These are phyloP conservation scores for Dryoscopus gambensis DNA, from an alignment of 2,113 vertebrate genomes.

Conservation along the genomic window DNA sequence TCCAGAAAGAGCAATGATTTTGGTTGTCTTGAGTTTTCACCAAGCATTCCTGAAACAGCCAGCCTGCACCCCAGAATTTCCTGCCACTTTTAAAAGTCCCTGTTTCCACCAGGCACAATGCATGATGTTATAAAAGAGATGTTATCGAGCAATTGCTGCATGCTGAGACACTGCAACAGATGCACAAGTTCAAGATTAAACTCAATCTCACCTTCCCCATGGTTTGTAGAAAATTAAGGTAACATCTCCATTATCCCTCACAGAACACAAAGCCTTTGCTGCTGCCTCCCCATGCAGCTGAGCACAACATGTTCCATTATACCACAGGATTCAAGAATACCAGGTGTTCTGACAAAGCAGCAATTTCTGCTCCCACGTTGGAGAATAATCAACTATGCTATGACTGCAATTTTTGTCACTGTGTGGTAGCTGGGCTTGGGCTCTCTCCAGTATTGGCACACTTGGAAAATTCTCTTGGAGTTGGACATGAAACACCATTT, in stretches of 20 bases:
- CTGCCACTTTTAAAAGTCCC: not conserved
- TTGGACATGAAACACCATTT: not conserved
- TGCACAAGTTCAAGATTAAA: not conserved
- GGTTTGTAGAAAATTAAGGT: not conserved
- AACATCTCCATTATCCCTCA: not conserved
- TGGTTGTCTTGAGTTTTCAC: not conserved
- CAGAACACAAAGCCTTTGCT: not conserved
- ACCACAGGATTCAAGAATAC: not conserved
- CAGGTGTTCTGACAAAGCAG: not conserved
- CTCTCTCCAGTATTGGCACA: not conserved
- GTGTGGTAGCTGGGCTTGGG: not conserved
- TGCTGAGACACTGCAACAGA: not conserved
- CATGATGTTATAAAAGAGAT: not conserved
- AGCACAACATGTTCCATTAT: not conserved
- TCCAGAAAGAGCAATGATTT: not conserved
- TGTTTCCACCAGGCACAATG: not conserved
- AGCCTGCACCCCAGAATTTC: not conserved
- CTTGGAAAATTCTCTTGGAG: not conserved
- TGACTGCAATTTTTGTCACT: not conserved
- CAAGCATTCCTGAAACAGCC: not conserved
- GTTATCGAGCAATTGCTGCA: not conserved
- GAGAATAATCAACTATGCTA: not conserved
- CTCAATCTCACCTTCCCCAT: not conserved
- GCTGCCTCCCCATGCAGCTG: not conserved
- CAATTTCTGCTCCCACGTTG: not conserved